Conservation (phyloP, 2,888 invertebrate genomes). For the Aleiodes leptofemur region DNA sequence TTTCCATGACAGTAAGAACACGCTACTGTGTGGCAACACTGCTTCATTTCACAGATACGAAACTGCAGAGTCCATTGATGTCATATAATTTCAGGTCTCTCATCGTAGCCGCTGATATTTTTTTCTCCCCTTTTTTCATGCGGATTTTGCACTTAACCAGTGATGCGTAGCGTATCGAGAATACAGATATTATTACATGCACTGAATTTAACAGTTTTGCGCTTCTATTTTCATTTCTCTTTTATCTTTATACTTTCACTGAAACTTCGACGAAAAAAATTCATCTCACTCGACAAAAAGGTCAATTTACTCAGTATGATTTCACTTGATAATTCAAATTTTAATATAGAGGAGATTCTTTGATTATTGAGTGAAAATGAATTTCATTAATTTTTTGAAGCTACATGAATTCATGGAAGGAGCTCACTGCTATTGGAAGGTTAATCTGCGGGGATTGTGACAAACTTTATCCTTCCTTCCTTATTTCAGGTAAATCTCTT, state of each 20-base stretch:
- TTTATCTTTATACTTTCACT: constrained; percentile 4
- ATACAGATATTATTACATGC: neutral
- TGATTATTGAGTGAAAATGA: too few species aligned
- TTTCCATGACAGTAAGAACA: neutral
- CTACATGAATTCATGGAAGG: too few species aligned
- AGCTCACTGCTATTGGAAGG: too few species aligned
- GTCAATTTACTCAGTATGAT: neutral
- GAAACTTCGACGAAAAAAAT: neutral
- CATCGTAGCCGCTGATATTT: neutral
- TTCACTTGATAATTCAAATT: too few species aligned
- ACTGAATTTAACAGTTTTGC: neutral
- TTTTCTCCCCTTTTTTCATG: neutral
- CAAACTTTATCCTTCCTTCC: too few species aligned
- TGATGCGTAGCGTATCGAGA: neutral
- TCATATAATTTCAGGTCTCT: neutral
- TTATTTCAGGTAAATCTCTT: too few species aligned
- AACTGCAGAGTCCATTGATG: neutral
- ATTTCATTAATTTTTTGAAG: too few species aligned
- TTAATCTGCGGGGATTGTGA: too few species aligned
- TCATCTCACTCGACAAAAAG: neutral
- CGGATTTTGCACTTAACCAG: neutral
- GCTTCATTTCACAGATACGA: too few species aligned
- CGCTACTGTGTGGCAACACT: too few species aligned
- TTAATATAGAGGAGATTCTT: too few species aligned
- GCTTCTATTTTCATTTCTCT: neutral